A percentile compares a stretch with the other conserved stretches of the same genome.
These are phyloP conservation scores for Silurus aristotelis DNA, from an alignment of 2,797 vertebrate species.

Conservation along the genomic window DNA sequence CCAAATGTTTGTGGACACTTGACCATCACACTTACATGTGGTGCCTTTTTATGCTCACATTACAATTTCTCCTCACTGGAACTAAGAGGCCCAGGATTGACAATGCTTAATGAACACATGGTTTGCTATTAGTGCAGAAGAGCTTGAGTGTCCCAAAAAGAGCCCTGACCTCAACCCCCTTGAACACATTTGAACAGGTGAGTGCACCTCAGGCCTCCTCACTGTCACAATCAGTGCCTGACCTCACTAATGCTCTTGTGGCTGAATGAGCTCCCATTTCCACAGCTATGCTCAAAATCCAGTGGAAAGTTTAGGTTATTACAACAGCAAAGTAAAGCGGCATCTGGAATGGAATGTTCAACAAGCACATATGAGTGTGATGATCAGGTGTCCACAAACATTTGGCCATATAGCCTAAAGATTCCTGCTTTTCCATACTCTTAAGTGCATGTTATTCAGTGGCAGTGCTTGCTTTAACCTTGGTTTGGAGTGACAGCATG, in stretches of 20 bases:
- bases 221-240: neutral
- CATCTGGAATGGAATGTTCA: neutral
- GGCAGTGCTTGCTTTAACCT: slow-evolving; percentile 38
- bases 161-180: neutral
- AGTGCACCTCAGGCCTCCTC: neutral
- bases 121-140: neutral
- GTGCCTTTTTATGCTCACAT: neutral
- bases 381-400: slow-evolving; percentile 1
- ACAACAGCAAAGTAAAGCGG: neutral
- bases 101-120: neutral
- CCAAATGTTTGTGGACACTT: neutral
- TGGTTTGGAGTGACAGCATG: slow-evolving; percentile 48
- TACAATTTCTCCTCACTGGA: neutral
- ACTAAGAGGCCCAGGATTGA: neutral
- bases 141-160: neutral
- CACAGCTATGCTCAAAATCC: neutral
- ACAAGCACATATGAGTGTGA: neutral
- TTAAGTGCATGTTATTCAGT: neutral
- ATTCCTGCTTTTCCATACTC: slow-evolving; percentile 8
- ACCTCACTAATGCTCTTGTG: neutral
- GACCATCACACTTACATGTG: neutral
- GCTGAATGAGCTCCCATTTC: neutral
- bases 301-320: neutral
- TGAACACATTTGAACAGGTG: neutral
- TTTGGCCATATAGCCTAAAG: slow-evolving; percentile 2